These are phyloP conservation scores for Tyrannus savana DNA, from an alignment of 2,113 vertebrate species.

Conservation along the genomic window DNA sequence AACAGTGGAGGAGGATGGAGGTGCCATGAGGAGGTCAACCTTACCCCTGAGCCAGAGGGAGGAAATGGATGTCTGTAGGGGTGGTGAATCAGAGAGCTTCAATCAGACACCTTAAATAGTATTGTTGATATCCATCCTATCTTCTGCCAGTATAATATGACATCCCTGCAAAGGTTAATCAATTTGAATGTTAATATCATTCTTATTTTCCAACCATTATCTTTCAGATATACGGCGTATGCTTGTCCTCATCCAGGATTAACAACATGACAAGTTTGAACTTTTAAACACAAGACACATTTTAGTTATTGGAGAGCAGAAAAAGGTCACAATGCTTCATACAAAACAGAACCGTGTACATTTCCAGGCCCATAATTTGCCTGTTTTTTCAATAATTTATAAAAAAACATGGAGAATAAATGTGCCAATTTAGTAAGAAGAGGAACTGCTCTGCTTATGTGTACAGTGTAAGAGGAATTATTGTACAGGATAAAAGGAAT, in stretches of 20 bases:
- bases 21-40: background rate
- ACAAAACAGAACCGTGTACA: conserved; percentile 7
- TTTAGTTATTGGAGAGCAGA: conserved; percentile 42
- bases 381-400: background rate
- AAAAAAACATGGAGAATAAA: background rate
- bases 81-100: background rate
- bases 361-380: background rate
- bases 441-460: background rate
- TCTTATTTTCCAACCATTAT: conserved; percentile 31
- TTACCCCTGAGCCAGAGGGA: background rate
- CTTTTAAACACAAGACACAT: conserved; percentile 48
- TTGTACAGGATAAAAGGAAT: background rate
- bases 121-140: background rate
- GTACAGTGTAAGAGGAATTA: background rate
- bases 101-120: background rate
- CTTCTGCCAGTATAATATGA: background rate
- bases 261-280: conserved; percentile 52
- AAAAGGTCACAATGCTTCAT: conserved; percentile 17
- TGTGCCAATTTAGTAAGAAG: background rate
- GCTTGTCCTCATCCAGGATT: background rate
- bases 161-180: conserved; percentile 51
- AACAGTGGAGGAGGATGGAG: background rate
- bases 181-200: conserved; percentile 50
- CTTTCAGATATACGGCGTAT: background rate
- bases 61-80: background rate